Base-by-base conservation (phyloP, 1,140 invertebrate species). In the Wiebesia pumilae region DNA sequence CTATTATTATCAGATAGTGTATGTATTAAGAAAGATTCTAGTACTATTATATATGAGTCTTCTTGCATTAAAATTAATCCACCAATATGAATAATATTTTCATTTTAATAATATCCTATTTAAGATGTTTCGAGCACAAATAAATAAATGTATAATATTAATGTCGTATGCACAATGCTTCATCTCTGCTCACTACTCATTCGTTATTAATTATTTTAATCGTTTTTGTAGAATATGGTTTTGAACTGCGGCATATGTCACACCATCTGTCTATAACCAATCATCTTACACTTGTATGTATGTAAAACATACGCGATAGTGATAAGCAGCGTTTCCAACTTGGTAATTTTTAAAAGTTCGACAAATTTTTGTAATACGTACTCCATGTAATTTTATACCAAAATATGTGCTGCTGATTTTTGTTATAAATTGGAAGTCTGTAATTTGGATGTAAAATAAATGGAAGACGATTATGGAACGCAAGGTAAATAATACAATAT, bases 381-480 rank as follows among this genome's bases (percentile, higher is more conserved):
- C 24, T 38, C 10, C 10, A 43, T n/a, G 3, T 43, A n/a, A 43
- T 27, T 10, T 38, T 38, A 16, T 38, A 71, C 33, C 0, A 43
- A 43, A 43, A 43, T n/a, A 75, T 43, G 38, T 4, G 7, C 27
- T 19, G 35, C 38, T 75, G 38, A 75, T 43, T 75, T 6, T 43
- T 43, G 7, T 75, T 9, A 43, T 43, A 75, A 43, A 75, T 43
- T 75, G 2, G 43, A 16, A 24, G 1, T 16, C 19, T 21, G 0
- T 43, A 43, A 43, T 75, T 75, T 75, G 19, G 21, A 38, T 71
- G 38, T 43, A 27, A 75, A 43, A 43, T 75, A 75, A 79, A 79
- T 79, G 77, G 77, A 79, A 54, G n/a, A 33, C 77, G 30, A 79
- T 79, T 79, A 54, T 54, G 40, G 27, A 51, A 78, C 43, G 16